Base-by-base conservation (phyloP, 2,888 invertebrate species). In the Cheiracanthium punctorium region DNA sequence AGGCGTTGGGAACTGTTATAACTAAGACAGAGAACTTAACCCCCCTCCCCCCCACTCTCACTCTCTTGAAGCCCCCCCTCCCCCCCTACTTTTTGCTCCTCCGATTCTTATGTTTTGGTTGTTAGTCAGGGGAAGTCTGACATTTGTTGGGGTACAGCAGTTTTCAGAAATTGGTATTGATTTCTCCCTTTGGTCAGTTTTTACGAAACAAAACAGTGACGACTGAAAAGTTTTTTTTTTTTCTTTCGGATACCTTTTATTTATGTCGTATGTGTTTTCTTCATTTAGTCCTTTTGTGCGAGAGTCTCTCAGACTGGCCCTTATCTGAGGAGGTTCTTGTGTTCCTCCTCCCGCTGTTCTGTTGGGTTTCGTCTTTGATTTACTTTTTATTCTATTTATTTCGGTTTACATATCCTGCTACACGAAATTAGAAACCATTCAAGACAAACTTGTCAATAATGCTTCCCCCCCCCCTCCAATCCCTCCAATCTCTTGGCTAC, bases 381-480 rank as follows among this genome's bases (percentile, higher is more conserved):
- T 79, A 41, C 72, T 77, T 79, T n/a, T 10, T 37, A 37, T 37
- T 37, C 75, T 75, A 24, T 43, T 64, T 79, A 41, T 77, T 77
- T 79, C 37, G 80, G 85, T 85, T 85, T 85, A 85, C 85, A 85
- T 85, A 85, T 80, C 67, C 77, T 30, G 58, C 30, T n/a, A 73
- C 73, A 72, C 72, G 80, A 80, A 85, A 79, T 85, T 79, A 79
- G 79, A 85, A 85, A 74, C 79, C 80, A 85, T 85, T 85, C 85
- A 85, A 77, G 52, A 52, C 30, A 58, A 73, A 43, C 77, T 75
- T 85, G 84, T 80, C 85, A 85, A 85, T 80, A 80, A 65, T 12
- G 52, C 12, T 73, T 73, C 58, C 10, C 29, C n/a, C 48, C 14
- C 58, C 20, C 29, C 72, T 48, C 24, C 4, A 5, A 24, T n/a